Evolutionary conservation across 92 coral and sea anemone genomes (phyloP), one percentile per base, ranked within the genome.

Genomic region (Chrysogorgia sp.): DNA sequence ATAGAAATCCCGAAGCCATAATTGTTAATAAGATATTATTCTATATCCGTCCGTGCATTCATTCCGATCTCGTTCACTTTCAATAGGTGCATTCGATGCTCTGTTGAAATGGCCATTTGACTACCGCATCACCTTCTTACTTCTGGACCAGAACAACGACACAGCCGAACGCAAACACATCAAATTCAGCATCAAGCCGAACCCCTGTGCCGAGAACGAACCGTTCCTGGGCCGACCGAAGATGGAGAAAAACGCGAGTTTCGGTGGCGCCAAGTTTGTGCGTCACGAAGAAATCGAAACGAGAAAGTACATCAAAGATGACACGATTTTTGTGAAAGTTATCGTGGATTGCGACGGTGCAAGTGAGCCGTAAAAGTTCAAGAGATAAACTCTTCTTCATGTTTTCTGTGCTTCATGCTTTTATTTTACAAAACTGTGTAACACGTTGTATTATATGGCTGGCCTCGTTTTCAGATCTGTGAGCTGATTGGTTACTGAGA

Each of bases 231-330:
- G 97, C 21, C 85, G 90, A 83, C 98, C 98, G 19, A 87, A 86
- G 78, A 77, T 92, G 86, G 98, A 94, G 83, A 94, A 94, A 74
- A 94, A 94, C 68, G 97, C 98, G 30, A 94, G 98, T 65, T 94
- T 94, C 62, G 98, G 98, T 47, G 93, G 97, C 53, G 98, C 98
- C 32, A 89, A 91, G 63, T 94, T 94, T 64, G 94, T 90, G 70
- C 86, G 88, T 69, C 98, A 94, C 86, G 97, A 94, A 33, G 98
- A 94, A 71, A 83, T 94, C 45, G 96, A 87, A 55, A 86, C 87
- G 34, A 74, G 98, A 24, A 88, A 85, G 30, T 94, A 87, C 89
- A 32, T 82, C 79, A 90, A 89, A 74, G 93, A 94, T 30, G 97
- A 94, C 64, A 87, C 92, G 40, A 60, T 94, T 35, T 94, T 91